These are phyloP conservation scores for Bradypodion ventrale DNA, from an alignment of 2,797 vertebrate species.

Conservation along the genomic window DNA sequence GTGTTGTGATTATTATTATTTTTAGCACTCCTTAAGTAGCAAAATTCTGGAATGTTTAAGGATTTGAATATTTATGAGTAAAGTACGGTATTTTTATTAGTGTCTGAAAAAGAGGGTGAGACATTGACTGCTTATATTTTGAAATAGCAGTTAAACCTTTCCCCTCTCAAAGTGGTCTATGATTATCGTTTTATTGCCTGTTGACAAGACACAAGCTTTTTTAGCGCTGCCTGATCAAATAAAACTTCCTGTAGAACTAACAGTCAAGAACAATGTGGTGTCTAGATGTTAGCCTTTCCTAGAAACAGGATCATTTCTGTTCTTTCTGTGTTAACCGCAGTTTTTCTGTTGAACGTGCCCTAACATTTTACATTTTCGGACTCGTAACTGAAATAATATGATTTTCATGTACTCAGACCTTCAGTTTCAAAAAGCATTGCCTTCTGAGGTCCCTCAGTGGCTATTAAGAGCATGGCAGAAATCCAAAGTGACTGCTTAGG, in stretches of 20 bases:
- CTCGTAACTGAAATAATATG: constrained; percentile 2
- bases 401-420: constrained; percentile 13
- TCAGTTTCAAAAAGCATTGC: background rate
- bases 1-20: background rate
- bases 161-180: background rate
- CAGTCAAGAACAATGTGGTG: background rate
- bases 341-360: background rate
- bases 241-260: background rate
- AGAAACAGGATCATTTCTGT: constrained; percentile 2
- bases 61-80: background rate
- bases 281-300: constrained; percentile 8
- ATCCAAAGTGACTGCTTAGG: background rate
- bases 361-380: constrained; percentile 9
- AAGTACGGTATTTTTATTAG: background rate
- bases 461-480: background rate
- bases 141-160: background rate
- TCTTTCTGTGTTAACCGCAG: background rate
- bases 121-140: background rate
- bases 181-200: background rate
- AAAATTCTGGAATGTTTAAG: background rate
- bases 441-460: background rate
- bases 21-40: background rate
- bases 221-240: background rate
- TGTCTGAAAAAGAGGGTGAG: background rate
- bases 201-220: background rate